Evolutionary conservation across 2,888 invertebrate genomes (phyloP), one percentile per base, ranked within the genome.

Genomic region (Cheilosia variabilis): DNA sequence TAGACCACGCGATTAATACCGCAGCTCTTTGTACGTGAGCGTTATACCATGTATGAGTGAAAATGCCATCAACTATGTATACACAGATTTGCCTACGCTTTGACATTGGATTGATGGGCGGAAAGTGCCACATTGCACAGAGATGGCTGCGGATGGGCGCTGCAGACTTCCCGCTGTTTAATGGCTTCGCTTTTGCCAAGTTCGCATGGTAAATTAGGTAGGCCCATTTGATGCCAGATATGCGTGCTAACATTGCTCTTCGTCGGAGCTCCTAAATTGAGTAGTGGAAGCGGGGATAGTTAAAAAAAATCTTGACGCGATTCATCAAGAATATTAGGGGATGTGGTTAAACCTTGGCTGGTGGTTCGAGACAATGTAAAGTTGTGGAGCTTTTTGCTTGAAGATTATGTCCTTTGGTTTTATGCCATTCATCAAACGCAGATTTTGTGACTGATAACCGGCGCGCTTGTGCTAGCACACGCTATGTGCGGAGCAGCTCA

Each of bases 41-140:
- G 6, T 19, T 37, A 31, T 52, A 43, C 15, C 13, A 13, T 15
- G 27, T 24, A 53, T 50, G 57, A 47, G 62, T 22, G 53, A 50
- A 27, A 13, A 63, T 50, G 62, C 58, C 68, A 66, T 58, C 77
- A 55, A 60, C 37, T 13, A 37, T 37, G 13, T 37, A 27, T 27
- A 13, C 37, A 77, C 72, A 77, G 68, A 52, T 13, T 19, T 6
- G 6, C 19, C 1, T 2, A 34, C 19, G 37, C 72, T 57, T 57
- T 78, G 77, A 68, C 72, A 83, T 60, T 78, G 72, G 78, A 83
- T 78, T 83, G 78, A 83, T 78, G 57, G 63, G 55, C 62, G 60
- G 55, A 43, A 47, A 63, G 65, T 69, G 47, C 62, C 19, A 55
- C 63, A 27, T 15, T 27, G 22, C 37, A 31, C 57, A 57, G 41